phyloP scores from a whole-genome alignment of 1,140 invertebrate genomes.

The Vanessa tameamea region DNA sequence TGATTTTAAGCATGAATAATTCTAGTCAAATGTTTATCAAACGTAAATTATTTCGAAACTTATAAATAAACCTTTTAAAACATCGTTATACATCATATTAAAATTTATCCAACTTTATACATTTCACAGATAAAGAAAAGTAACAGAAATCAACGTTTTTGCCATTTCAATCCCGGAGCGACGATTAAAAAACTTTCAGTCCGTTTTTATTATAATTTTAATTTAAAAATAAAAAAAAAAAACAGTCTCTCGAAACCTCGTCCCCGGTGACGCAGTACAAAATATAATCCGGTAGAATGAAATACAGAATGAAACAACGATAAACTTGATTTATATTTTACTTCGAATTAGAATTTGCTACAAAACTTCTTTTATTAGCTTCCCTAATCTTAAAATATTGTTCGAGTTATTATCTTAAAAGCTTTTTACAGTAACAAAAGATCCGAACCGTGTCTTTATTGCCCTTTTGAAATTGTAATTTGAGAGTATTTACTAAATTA shows the following conservation, averaged over 20 bases:
- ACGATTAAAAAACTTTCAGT: conserved; percentile 26
- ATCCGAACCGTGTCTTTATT: neutral
- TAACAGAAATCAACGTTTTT: neutral
- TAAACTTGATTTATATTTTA: conserved; percentile 12
- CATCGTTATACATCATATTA: neutral
- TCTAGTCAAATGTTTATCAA: too few species aligned
- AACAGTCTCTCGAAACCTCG: neutral
- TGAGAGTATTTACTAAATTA: neutral
- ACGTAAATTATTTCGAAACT: too few species aligned
- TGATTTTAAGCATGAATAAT: too few species aligned
- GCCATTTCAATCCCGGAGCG: conserved; percentile 12
- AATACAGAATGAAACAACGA: neutral
- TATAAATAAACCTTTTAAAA: too few species aligned
- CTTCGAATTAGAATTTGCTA: neutral
- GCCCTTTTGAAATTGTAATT: conserved; percentile 5
- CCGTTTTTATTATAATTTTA: conserved; percentile 23
- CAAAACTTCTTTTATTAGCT: conserved; percentile 17
- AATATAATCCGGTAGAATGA: neutral
- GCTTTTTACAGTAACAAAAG: conserved; percentile 8
- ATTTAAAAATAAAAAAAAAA: conserved; percentile 3
- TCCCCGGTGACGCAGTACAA: neutral
- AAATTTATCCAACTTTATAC: conserved; percentile 1
- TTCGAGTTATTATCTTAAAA: conserved; percentile 17
- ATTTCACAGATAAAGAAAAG: neutral
- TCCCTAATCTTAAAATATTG: conserved; percentile 7